Conservation (phyloP, 2,888 invertebrate species). For the Pseudanteris insignis region DNA sequence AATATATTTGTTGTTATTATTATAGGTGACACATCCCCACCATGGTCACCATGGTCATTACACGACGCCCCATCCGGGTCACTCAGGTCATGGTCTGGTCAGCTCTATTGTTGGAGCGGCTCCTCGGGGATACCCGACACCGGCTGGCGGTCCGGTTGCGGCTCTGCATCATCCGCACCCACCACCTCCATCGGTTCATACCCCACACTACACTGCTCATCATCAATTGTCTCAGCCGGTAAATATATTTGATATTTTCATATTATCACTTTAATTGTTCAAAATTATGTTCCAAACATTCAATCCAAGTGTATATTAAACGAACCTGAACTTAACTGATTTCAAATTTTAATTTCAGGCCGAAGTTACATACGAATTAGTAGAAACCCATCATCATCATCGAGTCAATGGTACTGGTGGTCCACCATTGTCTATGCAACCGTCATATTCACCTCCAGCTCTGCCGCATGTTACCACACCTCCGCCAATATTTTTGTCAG, state of each 20-base stretch:
- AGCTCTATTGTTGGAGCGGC: constrained; percentile 56
- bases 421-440: constrained; percentile 63
- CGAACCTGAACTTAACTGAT: no score
- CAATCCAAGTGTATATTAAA: no score
- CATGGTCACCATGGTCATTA: constrained; percentile 56
- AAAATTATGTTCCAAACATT: no score
- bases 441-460: constrained; percentile 64
- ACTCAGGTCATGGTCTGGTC: constrained; percentile 58
- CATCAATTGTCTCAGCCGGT: constrained; percentile 63
- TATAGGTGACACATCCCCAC: constrained; percentile 57
- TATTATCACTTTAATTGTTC: no score
- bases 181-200: constrained; percentile 60
- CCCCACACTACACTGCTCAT: constrained; percentile 58
- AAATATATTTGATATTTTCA: constrained; percentile 14
- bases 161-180: constrained; percentile 58
- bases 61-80: constrained; percentile 56
- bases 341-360: no score
- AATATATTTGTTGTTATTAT: constrained; percentile 8
- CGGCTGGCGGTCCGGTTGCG: constrained; percentile 60
- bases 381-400: constrained; percentile 62
- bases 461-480: constrained; percentile 70
- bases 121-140: constrained; percentile 60
- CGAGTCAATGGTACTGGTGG: constrained; percentile 66
- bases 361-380: constrained; percentile 60
- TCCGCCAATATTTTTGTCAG: constrained; percentile 63